phyloP scores from a whole-genome alignment of 2,888 invertebrate genomes.

The Drosophila kokeensis region DNA sequence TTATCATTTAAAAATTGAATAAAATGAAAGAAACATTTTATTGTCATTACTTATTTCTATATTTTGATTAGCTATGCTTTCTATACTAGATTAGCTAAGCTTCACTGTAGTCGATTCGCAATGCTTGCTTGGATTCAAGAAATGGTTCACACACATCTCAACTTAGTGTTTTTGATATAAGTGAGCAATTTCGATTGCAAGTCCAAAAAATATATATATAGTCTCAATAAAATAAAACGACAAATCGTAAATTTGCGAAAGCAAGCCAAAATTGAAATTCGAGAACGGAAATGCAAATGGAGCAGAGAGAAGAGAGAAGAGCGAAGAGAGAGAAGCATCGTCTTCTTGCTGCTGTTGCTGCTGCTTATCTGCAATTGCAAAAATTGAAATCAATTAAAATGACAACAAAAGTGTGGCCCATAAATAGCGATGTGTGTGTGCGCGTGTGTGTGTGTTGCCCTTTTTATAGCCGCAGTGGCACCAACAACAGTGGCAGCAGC shows the following conservation, averaged over 20 bases:
- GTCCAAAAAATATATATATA: conserved; percentile 1
- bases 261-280: conserved; percentile 28
- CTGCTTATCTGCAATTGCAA: conserved; percentile 68
- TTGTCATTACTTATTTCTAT: background rate
- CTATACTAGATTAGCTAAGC: background rate
- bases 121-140: background rate
- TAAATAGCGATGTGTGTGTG: conserved; percentile 63
- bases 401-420: conserved; percentile 74
- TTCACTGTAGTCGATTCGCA: background rate
- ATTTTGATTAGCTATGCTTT: background rate
- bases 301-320: background rate
- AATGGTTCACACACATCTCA: background rate
- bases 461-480: conserved; percentile 62
- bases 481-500: conserved; percentile 18
- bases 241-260: conserved; percentile 35
- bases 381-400: conserved; percentile 79
- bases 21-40: background rate
- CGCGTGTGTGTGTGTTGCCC: conserved; percentile 39
- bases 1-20: background rate
- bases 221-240: conserved; percentile 34
- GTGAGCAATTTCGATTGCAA: conserved; percentile 10
- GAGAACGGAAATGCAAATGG: conserved; percentile 21
- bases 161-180: background rate
- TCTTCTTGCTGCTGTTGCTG: conserved; percentile 58
- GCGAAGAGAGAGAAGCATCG: background rate